phyloP scores from a whole-genome alignment of 2,888 invertebrate genomes.

The Ectemnius continuus region DNA sequence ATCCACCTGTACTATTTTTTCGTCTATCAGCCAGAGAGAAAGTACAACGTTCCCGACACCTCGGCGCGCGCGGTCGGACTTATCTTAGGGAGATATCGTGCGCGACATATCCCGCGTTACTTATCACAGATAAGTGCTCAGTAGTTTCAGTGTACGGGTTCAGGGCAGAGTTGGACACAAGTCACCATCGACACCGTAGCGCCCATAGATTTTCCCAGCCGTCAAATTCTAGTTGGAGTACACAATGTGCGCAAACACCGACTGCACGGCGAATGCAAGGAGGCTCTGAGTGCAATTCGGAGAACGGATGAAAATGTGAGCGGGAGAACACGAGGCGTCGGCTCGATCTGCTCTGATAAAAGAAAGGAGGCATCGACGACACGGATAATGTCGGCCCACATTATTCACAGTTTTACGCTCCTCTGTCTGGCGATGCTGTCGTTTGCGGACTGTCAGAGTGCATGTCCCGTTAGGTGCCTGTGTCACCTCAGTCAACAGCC shows the following conservation, averaged over 20 bases:
- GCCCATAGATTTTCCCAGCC: no score
- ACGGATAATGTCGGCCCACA: constrained; percentile 21
- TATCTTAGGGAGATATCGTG: constrained; percentile 67
- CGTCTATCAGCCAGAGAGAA: constrained; percentile 25
- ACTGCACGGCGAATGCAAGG: no score
- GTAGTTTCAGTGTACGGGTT: constrained; percentile 61
- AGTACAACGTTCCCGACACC: constrained; percentile 37
- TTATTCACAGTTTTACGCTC: constrained; percentile 10
- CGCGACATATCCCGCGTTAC: constrained; percentile 58
- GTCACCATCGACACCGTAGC: constrained; percentile 28
- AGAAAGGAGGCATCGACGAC: constrained; percentile 32
- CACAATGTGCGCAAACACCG: no score
- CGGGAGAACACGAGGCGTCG: constrained; percentile 13
- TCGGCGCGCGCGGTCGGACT: constrained; percentile 41
- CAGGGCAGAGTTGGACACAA: constrained; percentile 34
- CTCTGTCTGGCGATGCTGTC: constrained; percentile 36
- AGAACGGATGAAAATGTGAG: constrained; percentile 2
- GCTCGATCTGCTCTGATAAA: constrained; percentile 19
- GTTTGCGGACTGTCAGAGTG: constrained; percentile 29
- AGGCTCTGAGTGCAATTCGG: no score
- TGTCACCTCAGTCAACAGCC: constrained; percentile 64
- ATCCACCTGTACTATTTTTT: constrained; percentile 13
- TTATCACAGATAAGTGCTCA: constrained; percentile 74
- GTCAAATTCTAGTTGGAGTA: no score
- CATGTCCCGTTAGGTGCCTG: constrained; percentile 67